phyloP scores from a whole-genome alignment of 2,888 invertebrate species.

The Habrosyne pyritoides region DNA sequence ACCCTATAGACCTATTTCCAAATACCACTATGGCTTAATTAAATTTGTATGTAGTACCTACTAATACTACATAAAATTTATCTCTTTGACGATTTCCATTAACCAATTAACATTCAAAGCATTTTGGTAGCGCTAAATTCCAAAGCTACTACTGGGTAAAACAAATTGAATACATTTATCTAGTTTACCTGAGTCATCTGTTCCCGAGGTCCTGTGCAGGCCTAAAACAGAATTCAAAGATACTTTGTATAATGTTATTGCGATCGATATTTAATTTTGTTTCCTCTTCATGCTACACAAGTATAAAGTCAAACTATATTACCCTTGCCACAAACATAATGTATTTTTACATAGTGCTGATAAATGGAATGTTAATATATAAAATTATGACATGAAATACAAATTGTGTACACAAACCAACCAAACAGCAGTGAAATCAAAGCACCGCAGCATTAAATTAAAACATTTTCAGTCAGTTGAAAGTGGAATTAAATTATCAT shows the following conservation, averaged over 20 bases:
- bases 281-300: constrained; percentile 27
- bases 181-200: constrained; percentile 68
- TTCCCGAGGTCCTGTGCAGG: constrained; percentile 71
- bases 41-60: constrained; percentile 1
- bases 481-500: constrained; percentile 18
- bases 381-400: background rate
- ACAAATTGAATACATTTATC: constrained; percentile 30
- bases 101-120: constrained; percentile 23
- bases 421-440: constrained; percentile 6
- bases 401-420: constrained; percentile 7
- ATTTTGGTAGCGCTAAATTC: constrained; percentile 31
- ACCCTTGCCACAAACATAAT: background rate
- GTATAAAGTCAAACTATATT: constrained; percentile 11
- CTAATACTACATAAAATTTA: background rate
- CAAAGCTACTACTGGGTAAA: constrained; percentile 44
- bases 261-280: constrained; percentile 54
- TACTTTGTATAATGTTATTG: constrained; percentile 63
- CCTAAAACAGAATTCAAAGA: constrained; percentile 77
- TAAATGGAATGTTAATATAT: background rate
- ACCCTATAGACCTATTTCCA: constrained; percentile 26
- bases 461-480: constrained; percentile 11
- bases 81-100: background rate
- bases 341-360: constrained; percentile 1
- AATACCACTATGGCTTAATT: background rate
- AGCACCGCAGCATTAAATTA: background rate